phyloP scores from a whole-genome alignment of 1,140 invertebrate species.

The Mizuhopecten yessoensis region DNA sequence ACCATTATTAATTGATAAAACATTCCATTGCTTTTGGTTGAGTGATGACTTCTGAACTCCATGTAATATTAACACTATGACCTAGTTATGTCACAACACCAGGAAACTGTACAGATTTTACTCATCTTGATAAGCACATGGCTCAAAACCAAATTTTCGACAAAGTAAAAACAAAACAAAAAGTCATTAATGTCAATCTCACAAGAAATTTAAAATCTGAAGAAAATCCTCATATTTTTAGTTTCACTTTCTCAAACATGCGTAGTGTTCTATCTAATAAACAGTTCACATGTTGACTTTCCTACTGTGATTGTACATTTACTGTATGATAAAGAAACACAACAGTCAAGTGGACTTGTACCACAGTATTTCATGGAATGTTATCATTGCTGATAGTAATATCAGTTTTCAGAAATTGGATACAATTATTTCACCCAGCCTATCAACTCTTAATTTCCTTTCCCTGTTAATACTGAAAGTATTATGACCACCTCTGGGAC shows the following conservation, averaged over 20 bases:
- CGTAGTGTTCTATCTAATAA: no score
- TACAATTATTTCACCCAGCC: background rate
- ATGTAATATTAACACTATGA: background rate
- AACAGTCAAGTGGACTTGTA: background rate
- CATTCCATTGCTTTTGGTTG: background rate
- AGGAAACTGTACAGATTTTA: background rate
- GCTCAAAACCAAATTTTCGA: background rate
- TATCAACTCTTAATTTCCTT: background rate
- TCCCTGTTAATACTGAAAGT: background rate
- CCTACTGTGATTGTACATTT: no score
- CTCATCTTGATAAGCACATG: background rate
- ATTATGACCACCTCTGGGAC: background rate
- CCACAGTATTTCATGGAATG: background rate
- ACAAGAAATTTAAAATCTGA: no score
- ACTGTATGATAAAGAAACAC: background rate
- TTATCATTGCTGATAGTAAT: background rate
- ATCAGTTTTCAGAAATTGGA: conserved; percentile 12
- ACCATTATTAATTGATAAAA: background rate
- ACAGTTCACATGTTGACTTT: no score
- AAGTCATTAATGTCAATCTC: no score
- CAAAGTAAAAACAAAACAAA: no score
- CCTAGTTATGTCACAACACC: background rate
- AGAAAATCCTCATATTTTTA: no score
- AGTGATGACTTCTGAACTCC: background rate
- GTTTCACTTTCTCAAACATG: no score